A percentile compares a stretch with the other conserved stretches of the same genome.
phyloP scores from a whole-genome alignment of 2,888 invertebrate genomes.

The Pyrocoelia pectoralis region DNA sequence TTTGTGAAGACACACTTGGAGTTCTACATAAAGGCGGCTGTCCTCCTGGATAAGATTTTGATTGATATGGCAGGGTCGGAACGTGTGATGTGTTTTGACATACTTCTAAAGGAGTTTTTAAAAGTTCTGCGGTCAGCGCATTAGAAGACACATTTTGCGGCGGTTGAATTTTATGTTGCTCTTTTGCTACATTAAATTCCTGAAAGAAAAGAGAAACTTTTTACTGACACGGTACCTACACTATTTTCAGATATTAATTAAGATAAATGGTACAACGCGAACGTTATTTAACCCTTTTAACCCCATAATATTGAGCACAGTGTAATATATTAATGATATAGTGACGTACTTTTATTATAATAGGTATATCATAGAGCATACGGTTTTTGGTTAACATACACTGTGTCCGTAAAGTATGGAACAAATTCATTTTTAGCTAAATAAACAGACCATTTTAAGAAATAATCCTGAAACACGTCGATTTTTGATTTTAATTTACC shows the following conservation, averaged over 20 bases:
- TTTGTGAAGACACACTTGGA: constrained; percentile 83
- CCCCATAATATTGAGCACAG: too few relatives aligned
- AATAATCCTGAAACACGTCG: too few relatives aligned
- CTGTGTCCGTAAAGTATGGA: too few relatives aligned
- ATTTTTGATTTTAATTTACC: too few relatives aligned
- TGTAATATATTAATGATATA: too few relatives aligned
- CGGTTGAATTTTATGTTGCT: constrained; percentile 70
- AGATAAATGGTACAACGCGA: too few relatives aligned
- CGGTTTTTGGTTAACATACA: too few relatives aligned
- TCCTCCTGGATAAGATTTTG: constrained; percentile 67
- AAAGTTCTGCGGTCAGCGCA: constrained; percentile 54
- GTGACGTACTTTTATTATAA: too few relatives aligned
- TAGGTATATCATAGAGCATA: too few relatives aligned
- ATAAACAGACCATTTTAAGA: too few relatives aligned
- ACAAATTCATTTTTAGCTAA: too few relatives aligned
- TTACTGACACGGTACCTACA: neutral
- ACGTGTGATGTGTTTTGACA: constrained; percentile 62
- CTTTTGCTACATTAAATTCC: constrained; percentile 73
- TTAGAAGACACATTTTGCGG: constrained; percentile 60
- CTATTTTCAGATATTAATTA: neutral
- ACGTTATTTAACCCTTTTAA: too few relatives aligned
- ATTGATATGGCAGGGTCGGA: constrained; percentile 72
- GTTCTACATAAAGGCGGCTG: constrained; percentile 74
- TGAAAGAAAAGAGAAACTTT: constrained; percentile 51
- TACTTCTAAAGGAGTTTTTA: constrained; percentile 64